Conservation (phyloP, 2,113 vertebrate genomes). For the Serilophus lunatus region DNA sequence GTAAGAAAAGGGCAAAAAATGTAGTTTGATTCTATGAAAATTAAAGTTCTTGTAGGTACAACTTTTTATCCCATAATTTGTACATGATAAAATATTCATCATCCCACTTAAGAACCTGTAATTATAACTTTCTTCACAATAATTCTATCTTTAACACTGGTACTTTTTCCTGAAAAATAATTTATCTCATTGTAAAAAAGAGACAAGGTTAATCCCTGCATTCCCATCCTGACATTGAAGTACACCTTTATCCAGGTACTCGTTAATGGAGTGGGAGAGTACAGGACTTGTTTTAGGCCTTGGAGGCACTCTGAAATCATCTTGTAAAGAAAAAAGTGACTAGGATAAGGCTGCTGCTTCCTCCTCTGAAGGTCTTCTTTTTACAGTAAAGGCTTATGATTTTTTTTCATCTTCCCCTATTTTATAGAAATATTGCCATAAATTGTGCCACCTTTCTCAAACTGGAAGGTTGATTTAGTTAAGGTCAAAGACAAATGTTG, state of each 20-base stretch:
- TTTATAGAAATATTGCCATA: background rate
- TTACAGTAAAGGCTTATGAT: background rate
- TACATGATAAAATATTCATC: background rate
- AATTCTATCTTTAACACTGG: accelerated
- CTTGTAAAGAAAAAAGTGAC: background rate
- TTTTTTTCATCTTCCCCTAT: background rate
- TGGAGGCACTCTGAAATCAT: background rate
- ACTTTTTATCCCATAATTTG: background rate
- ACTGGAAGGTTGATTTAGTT: background rate
- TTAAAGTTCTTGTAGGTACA: background rate
- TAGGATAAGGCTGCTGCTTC: background rate
- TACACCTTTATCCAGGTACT: background rate
- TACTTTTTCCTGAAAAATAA: background rate
- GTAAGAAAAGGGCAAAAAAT: background rate
- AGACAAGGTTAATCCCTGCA: background rate
- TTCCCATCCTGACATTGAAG: background rate
- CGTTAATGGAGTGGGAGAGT: background rate
- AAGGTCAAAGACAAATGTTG: background rate
- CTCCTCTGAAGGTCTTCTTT: background rate
- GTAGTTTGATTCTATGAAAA: background rate
- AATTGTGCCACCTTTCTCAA: accelerated
- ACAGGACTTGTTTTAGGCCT: background rate
- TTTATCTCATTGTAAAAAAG: background rate
- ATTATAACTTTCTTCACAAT: background rate
- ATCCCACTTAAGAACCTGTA: background rate